Conservation (phyloP, 2,797 vertebrate genomes). For the Pseudochirops cupreus region DNA sequence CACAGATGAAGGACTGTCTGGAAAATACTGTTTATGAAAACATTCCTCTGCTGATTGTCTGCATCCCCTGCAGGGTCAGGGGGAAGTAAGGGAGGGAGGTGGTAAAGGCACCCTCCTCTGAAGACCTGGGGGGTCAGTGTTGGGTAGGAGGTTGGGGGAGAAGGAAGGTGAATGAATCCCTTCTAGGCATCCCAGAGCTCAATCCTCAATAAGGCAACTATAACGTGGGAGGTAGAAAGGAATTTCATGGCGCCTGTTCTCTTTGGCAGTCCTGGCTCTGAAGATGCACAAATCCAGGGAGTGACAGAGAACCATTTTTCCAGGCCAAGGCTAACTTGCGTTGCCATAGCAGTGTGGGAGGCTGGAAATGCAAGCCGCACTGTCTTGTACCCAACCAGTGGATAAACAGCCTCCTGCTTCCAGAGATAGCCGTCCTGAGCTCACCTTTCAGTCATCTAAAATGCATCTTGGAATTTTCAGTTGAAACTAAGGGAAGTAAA, state of each 20-base stretch:
- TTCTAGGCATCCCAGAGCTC: slow-evolving; percentile 55
- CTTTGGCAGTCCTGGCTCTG: slow-evolving; percentile 61
- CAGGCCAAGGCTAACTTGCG: slow-evolving; percentile 61
- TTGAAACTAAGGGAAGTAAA: slow-evolving; percentile 49
- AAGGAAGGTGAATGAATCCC: slow-evolving; percentile 57
- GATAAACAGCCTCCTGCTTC: slow-evolving; percentile 66
- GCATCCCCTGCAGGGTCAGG: slow-evolving; percentile 47
- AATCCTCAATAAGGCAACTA: slow-evolving; percentile 44
- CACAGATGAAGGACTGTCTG: slow-evolving; percentile 73
- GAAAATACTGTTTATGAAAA: slow-evolving; percentile 71
- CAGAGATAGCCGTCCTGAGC: slow-evolving; percentile 53
- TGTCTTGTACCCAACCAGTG: slow-evolving; percentile 40
- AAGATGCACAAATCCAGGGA: slow-evolving; percentile 71
- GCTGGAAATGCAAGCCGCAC: slow-evolving; percentile 69
- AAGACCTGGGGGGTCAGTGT: slow-evolving; percentile 40
- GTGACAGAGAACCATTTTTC: slow-evolving; percentile 64
- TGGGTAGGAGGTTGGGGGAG: slow-evolving; percentile 25
- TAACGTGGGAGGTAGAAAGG: slow-evolving; percentile 65
- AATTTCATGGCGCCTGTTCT: slow-evolving; percentile 66
- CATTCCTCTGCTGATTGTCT: slow-evolving; percentile 77
- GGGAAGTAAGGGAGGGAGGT: neutral
- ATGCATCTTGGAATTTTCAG: slow-evolving; percentile 21
- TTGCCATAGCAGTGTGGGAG: slow-evolving; percentile 74
- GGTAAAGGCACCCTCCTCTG: slow-evolving; percentile 19
- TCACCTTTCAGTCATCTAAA: slow-evolving; percentile 59